Evolutionary conservation across 1,140 invertebrate species (phyloP).

Genomic region (Limonius californicus): DNA sequence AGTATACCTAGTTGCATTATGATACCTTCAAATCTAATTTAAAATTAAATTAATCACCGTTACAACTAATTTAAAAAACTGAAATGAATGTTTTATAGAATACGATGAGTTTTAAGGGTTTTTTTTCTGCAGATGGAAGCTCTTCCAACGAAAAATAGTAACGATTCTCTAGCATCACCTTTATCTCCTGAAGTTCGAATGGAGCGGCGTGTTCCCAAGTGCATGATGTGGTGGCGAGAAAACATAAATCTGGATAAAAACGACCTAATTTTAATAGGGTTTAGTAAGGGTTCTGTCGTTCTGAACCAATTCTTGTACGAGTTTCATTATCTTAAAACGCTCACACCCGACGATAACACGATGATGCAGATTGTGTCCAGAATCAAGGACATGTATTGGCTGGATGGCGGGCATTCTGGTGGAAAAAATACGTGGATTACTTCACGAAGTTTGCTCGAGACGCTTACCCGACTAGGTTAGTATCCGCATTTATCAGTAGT

Average conservation of each 20-base stretch:
- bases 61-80: no score
- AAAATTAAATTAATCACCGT: no score
- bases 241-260: conserved; percentile 48
- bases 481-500: no score
- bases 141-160: neutral
- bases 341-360: conserved; percentile 54
- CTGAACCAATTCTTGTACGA: conserved; percentile 87
- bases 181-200: neutral
- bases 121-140: neutral
- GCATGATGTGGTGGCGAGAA: conserved; percentile 34
- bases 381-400: conserved; percentile 75
- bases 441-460: conserved; percentile 63
- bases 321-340: conserved; percentile 66
- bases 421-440: conserved; percentile 83
- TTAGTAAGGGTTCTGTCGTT: conserved; percentile 90
- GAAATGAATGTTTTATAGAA: no score
- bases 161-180: neutral
- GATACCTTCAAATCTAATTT: no score
- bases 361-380: conserved; percentile 57
- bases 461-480: conserved; percentile 61
- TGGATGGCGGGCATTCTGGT: conserved; percentile 83
- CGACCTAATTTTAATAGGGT: conserved; percentile 67
- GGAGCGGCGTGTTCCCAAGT: neutral
- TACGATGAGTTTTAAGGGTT: no score
- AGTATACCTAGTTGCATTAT: no score